phyloP scores from a whole-genome alignment of 2,888 invertebrate species.

The Pristionchus fissidentatus region DNA sequence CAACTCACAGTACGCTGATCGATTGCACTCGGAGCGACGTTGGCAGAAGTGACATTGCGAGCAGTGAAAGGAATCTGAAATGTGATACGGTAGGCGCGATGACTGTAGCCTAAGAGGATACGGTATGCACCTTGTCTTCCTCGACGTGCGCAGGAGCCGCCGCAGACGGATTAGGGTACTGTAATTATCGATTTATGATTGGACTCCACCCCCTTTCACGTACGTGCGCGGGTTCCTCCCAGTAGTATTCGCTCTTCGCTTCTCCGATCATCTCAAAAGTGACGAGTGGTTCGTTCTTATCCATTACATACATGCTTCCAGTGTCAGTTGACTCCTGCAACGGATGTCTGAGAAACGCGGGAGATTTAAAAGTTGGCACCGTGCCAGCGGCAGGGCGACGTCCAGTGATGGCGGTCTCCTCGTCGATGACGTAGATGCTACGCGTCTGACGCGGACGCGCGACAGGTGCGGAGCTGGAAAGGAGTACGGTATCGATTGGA shows the following conservation, averaged over 20 bases:
- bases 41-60: conserved; percentile 14
- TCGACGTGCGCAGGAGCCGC: no score
- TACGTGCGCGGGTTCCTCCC: neutral
- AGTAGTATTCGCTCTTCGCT: conserved; percentile 17
- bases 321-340: no score
- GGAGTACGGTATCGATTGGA: no score
- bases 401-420: no score
- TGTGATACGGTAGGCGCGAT: no score
- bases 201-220: neutral
- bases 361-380: no score
- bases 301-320: conserved; percentile 35
- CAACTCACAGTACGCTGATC: neutral
- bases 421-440: no score
- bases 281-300: neutral
- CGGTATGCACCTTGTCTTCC: conserved; percentile 31
- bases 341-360: no score
- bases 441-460: no score
- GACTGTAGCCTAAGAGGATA: neutral
- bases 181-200: neutral
- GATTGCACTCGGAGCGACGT: neutral
- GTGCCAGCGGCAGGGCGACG: no score
- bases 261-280: conserved; percentile 23
- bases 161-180: neutral
- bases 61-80: conserved; percentile 18
- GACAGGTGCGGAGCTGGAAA: no score